Conservation (phyloP, 2,888 invertebrate genomes). For the Tiliacea citrago region DNA sequence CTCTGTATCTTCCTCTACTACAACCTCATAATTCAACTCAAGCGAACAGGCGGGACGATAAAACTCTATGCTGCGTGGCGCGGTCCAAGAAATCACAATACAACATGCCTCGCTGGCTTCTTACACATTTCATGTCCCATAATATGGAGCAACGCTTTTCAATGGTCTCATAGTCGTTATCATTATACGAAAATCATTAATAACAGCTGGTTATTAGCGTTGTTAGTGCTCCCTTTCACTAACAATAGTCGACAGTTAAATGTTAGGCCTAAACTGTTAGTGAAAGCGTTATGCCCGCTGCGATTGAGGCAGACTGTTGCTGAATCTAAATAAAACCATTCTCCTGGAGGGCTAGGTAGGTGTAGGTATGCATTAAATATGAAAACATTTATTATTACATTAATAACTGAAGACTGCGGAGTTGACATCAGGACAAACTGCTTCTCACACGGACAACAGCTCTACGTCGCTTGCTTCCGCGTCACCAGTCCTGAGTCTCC, state of each 20-base stretch:
- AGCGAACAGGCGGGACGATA: slow-evolving; percentile 52
- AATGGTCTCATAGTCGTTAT: not conserved
- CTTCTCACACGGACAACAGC: too few relatives aligned
- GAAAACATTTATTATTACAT: too few relatives aligned
- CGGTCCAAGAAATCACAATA: slow-evolving; percentile 60
- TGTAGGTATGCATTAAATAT: too few relatives aligned
- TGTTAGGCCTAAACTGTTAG: not conserved
- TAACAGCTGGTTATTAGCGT: too few relatives aligned
- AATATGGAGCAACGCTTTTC: slow-evolving; percentile 7
- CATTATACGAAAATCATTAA: not conserved
- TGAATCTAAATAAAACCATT: too few relatives aligned
- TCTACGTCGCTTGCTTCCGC: too few relatives aligned
- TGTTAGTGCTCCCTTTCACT: too few relatives aligned
- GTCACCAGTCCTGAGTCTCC: too few relatives aligned
- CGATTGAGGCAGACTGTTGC: not conserved
- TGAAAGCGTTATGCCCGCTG: not conserved
- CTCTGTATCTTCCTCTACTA: slow-evolving; percentile 20
- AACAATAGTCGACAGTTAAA: not conserved
- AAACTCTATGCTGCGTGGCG: slow-evolving; percentile 42
- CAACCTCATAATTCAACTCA: slow-evolving; percentile 52
- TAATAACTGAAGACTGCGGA: too few relatives aligned
- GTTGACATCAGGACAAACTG: too few relatives aligned
- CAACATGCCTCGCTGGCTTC: slow-evolving; percentile 52
- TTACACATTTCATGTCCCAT: slow-evolving; percentile 21
- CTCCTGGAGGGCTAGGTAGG: too few relatives aligned